Evolutionary conservation across 2,888 invertebrate genomes (phyloP).

Genomic region (Pocota personata): DNA sequence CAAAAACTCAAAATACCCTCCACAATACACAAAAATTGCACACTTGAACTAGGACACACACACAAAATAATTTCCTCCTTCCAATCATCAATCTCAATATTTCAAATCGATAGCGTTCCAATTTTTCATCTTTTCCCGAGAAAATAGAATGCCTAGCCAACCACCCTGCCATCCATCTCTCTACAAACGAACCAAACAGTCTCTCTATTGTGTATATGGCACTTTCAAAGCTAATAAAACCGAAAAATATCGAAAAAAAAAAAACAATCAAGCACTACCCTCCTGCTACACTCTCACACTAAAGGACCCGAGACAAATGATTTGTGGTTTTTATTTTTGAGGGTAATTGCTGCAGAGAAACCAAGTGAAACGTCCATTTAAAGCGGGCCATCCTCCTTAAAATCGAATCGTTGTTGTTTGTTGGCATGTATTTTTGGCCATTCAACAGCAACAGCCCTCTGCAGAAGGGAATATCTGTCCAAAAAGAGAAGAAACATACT

Average conservation of each 20-base stretch:
- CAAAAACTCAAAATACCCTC: conserved; percentile 41
- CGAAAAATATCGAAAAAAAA: conserved; percentile 35
- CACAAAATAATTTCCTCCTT: conserved; percentile 4
- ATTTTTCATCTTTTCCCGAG: conserved; percentile 64
- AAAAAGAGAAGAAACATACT: too few relatives aligned
- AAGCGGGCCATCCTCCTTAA: conserved; percentile 49
- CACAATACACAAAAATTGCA: conserved; percentile 44
- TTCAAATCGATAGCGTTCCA: conserved; percentile 70
- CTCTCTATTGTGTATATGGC: conserved; percentile 28
- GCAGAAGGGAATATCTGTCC: not conserved
- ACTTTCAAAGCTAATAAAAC: conserved; percentile 70
- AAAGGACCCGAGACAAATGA: conserved; percentile 70
- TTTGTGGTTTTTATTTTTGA: conserved; percentile 72
- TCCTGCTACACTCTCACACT: not conserved
- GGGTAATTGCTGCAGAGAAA: conserved; percentile 72
- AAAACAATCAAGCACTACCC: conserved; percentile 36
- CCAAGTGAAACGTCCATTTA: conserved; percentile 61
- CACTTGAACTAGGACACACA: conserved; percentile 49
- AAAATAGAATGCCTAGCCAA: conserved; percentile 34
- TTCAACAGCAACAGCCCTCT: not conserved
- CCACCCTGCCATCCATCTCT: conserved; percentile 8
- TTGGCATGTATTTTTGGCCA: not conserved
- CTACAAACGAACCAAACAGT: not conserved
- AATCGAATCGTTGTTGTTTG: conserved; percentile 20
- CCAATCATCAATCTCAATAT: conserved; percentile 73